Percentiles rank a stretch among this genome's conserved stretches.
These are phyloP conservation scores for Strongylocentrotus purpuratus DNA, from an alignment of 35 echinoderm and acorn worm genomes.

Conservation along the genomic window DNA sequence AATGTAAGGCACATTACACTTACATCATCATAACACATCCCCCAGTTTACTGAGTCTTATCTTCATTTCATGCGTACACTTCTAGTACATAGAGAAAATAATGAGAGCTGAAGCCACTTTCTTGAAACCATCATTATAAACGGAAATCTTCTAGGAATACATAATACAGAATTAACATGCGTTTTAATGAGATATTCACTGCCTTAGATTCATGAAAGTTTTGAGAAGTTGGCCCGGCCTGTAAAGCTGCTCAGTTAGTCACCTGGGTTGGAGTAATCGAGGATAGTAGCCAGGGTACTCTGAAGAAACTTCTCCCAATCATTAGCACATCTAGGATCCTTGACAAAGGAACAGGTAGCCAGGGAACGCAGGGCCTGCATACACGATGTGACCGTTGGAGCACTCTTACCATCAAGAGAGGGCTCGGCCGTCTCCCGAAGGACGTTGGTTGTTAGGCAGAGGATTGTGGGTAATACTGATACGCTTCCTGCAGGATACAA, in stretches of 20 bases:
- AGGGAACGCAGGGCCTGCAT: conserved; percentile 82
- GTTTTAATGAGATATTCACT: no score
- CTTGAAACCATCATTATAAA: no score
- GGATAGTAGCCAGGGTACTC: conserved; percentile 88
- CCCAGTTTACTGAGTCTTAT: no score
- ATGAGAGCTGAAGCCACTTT: no score
- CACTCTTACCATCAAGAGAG: conserved; percentile 70
- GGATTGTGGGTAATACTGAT: conserved; percentile 93
- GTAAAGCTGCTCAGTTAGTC: background rate
- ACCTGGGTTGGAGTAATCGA: conserved; percentile 86
- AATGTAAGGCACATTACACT: no score
- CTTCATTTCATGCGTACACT: no score
- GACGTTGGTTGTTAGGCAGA: conserved; percentile 96
- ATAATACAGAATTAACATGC: no score
- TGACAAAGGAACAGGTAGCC: conserved; percentile 66
- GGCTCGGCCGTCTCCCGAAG: conserved; percentile 86
- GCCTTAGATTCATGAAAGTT: no score
- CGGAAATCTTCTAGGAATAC: no score
- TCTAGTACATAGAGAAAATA: no score
- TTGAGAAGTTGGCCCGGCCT: no score
- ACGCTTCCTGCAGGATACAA: conserved; percentile 69
- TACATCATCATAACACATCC: no score
- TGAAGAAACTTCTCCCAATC: conserved; percentile 90
- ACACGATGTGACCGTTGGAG: conserved; percentile 75
- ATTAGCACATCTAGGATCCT: conserved; percentile 68